phyloP scores from a whole-genome alignment of 1,140 invertebrate genomes.

The Drosophila parvula region DNA sequence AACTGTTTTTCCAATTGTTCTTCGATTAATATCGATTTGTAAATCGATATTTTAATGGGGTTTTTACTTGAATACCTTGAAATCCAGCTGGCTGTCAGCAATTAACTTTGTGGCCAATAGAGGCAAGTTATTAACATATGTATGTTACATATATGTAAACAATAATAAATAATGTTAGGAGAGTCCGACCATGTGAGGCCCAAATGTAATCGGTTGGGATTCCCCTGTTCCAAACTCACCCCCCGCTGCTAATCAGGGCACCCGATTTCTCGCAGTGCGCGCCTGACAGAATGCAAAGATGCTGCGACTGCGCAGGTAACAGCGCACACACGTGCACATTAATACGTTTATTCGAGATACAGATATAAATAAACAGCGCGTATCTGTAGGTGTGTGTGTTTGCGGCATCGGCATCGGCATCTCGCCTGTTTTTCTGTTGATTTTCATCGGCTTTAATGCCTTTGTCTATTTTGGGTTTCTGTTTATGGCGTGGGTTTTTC shows the following conservation, averaged over 20 bases:
- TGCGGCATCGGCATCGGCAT: slow-evolving; percentile 53
- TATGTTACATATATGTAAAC: too few species aligned
- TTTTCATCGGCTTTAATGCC: slow-evolving; percentile 60
- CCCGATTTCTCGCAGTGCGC: slow-evolving; percentile 44
- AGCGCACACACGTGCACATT: slow-evolving; percentile 20
- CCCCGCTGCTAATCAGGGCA: slow-evolving; percentile 24
- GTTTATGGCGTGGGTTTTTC: slow-evolving; percentile 79
- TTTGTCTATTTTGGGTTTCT: slow-evolving; percentile 76
- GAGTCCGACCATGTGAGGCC: slow-evolving; percentile 2
- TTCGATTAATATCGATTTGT: neutral
- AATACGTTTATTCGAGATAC: neutral
- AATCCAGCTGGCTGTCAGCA: slow-evolving; percentile 11
- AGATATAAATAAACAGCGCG: slow-evolving; percentile 19
- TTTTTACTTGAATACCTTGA: slow-evolving; percentile 6
- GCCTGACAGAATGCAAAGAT: slow-evolving; percentile 51
- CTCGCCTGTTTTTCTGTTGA: slow-evolving; percentile 54
- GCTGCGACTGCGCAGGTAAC: slow-evolving; percentile 59
- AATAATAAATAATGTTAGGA: neutral
- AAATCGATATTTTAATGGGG: slow-evolving; percentile 19
- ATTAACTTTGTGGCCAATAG: slow-evolving; percentile 13
- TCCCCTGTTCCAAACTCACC: neutral
- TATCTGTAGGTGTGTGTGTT: slow-evolving; percentile 21
- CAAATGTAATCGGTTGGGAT: neutral
- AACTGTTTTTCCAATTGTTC: neutral
- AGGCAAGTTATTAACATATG: neutral